Evolutionary conservation across 2,888 invertebrate species (phyloP).

Genomic region (Hirudinaria manillensis): DNA sequence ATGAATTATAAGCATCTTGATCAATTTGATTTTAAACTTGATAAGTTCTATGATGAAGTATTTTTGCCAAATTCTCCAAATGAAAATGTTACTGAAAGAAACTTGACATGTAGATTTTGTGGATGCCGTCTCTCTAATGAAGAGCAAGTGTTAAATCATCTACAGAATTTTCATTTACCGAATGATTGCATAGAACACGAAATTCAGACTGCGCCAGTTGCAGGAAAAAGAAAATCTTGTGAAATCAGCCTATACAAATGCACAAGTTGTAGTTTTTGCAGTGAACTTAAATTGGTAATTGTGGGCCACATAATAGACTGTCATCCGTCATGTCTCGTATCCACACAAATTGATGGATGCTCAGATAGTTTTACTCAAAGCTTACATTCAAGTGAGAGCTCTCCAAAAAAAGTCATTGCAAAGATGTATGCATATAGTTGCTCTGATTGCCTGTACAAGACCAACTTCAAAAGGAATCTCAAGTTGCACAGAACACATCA

Average conservation of each 20-base stretch:
- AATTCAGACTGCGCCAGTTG: background rate
- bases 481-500: slow-evolving; percentile 17
- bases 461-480: slow-evolving; percentile 12
- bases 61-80: no score
- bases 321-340: slow-evolving; percentile 6
- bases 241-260: slow-evolving; percentile 13
- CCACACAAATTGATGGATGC: background rate
- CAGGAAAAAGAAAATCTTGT: slow-evolving; percentile 14
- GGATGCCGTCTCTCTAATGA: slow-evolving; percentile 2
- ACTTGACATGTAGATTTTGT: slow-evolving; percentile 16
- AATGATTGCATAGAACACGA: slow-evolving; percentile 18
- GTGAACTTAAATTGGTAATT: background rate
- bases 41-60: slow-evolving; percentile 1
- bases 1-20: background rate
- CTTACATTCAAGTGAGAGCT: background rate
- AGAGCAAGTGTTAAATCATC: slow-evolving; percentile 15
- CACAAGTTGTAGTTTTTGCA: slow-evolving; percentile 4
- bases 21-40: background rate
- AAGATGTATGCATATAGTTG: slow-evolving; percentile 5
- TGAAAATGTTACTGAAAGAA: slow-evolving; percentile 1
- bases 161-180: slow-evolving; percentile 13
- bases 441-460: slow-evolving; percentile 6
- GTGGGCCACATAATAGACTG: background rate
- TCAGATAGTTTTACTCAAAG: background rate
- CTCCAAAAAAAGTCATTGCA: background rate